phyloP scores from a whole-genome alignment of 2,797 vertebrate genomes.

The Syngnathus rostellatus region DNA sequence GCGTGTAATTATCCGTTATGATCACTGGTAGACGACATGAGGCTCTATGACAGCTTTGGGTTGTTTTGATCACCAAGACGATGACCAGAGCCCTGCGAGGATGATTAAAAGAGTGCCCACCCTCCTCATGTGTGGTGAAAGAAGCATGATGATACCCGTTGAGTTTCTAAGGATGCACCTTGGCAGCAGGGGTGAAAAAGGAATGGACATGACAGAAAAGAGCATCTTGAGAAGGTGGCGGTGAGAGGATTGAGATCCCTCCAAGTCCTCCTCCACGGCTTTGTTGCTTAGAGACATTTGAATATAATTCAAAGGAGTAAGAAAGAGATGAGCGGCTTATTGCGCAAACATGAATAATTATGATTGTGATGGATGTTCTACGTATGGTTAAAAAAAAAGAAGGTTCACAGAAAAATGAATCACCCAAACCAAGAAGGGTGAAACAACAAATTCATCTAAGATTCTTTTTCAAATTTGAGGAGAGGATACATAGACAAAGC shows the following conservation, averaged over 20 bases:
- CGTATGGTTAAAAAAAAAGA: conserved; percentile 43
- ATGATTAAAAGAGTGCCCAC: conserved; percentile 67
- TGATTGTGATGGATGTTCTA: conserved; percentile 44
- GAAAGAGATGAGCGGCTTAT: conserved; percentile 49
- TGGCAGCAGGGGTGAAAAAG: conserved; percentile 51
- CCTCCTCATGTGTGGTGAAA: conserved; percentile 64
- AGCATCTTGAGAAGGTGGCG: conserved; percentile 43
- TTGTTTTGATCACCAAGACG: conserved; percentile 66
- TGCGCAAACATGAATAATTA: conserved; percentile 62
- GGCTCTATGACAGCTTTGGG: conserved; percentile 65
- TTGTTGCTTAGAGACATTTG: conserved; percentile 64
- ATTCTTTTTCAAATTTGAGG: conserved; percentile 12
- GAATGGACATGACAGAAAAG: conserved; percentile 50
- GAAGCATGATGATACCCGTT: conserved; percentile 60
- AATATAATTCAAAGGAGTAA: conserved; percentile 62
- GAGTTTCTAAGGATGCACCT: conserved; percentile 59
- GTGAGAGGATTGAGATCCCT: conserved; percentile 49
- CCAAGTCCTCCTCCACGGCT: conserved; percentile 45
- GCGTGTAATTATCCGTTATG: conserved; percentile 74
- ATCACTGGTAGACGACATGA: conserved; percentile 69
- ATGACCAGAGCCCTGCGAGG: conserved; percentile 49
- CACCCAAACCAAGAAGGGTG: conserved; percentile 26
- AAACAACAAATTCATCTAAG: conserved; percentile 23
- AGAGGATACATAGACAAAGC: conserved; percentile 35
- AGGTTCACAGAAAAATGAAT: conserved; percentile 58